A percentile compares a stretch with the other conserved stretches of the same genome.
phyloP scores from a whole-genome alignment of 2,113 vertebrate genomes.

The Apodemus speciosus region DNA sequence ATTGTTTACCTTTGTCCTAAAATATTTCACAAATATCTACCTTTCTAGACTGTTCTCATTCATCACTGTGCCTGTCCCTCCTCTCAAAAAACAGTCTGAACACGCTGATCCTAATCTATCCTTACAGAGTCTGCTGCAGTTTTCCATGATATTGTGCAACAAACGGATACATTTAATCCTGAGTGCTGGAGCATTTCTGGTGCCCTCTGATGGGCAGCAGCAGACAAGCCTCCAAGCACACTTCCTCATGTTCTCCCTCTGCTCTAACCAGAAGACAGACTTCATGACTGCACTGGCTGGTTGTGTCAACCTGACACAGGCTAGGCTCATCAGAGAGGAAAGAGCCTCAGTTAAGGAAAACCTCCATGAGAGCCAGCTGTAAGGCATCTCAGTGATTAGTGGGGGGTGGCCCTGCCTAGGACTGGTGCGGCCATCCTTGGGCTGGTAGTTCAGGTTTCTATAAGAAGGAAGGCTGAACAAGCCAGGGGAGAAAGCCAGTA shows the following conservation, averaged over 20 bases:
- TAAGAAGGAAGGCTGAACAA: too few relatives aligned
- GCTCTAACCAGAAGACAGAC: not conserved
- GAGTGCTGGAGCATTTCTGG: not conserved
- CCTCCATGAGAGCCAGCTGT: too few relatives aligned
- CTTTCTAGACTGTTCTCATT: not conserved
- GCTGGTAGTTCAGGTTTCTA: too few relatives aligned
- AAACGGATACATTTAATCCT: constrained; percentile 27
- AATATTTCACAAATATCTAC: not conserved
- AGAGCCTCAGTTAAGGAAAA: too few relatives aligned
- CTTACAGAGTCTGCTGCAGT: not conserved
- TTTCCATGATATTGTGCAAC: not conserved
- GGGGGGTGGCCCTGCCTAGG: too few relatives aligned
- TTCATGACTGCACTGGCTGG: not conserved
- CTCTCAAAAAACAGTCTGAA: not conserved
- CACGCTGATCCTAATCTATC: not conserved
- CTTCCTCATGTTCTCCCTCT: not conserved
- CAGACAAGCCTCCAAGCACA: not conserved
- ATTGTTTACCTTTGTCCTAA: not conserved
- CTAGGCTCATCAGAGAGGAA: too few relatives aligned
- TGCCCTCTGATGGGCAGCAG: not conserved
- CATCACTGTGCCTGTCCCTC: not conserved
- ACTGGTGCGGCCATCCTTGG: too few relatives aligned
- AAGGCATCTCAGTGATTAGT: too few relatives aligned
- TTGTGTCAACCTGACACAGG: too few relatives aligned
- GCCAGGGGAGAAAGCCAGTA: too few relatives aligned